phyloP scores from a whole-genome alignment of 2,797 vertebrate species.

The Argyrosomus regius region DNA sequence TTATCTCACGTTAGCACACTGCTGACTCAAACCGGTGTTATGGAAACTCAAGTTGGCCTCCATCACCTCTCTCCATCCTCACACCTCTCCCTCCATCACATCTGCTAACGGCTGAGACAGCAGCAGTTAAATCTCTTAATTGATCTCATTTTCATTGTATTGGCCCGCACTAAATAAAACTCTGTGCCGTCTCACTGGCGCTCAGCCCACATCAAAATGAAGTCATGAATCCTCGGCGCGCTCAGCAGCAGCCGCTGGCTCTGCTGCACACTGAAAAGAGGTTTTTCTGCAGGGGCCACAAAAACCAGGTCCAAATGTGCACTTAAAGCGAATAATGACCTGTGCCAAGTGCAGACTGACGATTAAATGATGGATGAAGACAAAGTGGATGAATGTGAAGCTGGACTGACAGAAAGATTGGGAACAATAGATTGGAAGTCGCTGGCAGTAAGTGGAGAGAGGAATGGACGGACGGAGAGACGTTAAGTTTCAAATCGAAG shows the following conservation, averaged over 20 bases:
- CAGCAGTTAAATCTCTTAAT: conserved; percentile 52
- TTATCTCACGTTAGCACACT: conserved; percentile 35
- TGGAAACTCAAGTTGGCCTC: not conserved
- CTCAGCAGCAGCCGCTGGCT: conserved; percentile 11
- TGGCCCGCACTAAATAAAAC: conserved; percentile 35
- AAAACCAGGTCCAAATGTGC: conserved; percentile 35
- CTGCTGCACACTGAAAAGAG: not conserved
- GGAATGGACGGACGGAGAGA: not conserved
- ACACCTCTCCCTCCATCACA: conserved; percentile 8
- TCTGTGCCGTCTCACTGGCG: conserved; percentile 12
- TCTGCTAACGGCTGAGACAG: conserved; percentile 26
- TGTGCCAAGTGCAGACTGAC: not conserved
- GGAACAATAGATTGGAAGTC: not conserved
- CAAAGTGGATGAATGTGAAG: not conserved
- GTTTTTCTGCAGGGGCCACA: conserved; percentile 26
- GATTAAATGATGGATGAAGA: conserved; percentile 3
- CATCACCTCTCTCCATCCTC: not conserved
- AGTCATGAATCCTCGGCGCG: conserved; percentile 33
- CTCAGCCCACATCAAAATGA: conserved; percentile 23
- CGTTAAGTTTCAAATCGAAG: not conserved
- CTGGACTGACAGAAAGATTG: not conserved
- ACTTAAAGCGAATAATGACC: conserved; percentile 26
- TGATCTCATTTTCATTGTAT: conserved; percentile 40
- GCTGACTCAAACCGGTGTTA: not conserved
- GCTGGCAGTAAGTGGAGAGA: not conserved